These are phyloP conservation scores for Sphecodes monilicornis DNA, from an alignment of 2,888 invertebrate genomes.

Conservation along the genomic window DNA sequence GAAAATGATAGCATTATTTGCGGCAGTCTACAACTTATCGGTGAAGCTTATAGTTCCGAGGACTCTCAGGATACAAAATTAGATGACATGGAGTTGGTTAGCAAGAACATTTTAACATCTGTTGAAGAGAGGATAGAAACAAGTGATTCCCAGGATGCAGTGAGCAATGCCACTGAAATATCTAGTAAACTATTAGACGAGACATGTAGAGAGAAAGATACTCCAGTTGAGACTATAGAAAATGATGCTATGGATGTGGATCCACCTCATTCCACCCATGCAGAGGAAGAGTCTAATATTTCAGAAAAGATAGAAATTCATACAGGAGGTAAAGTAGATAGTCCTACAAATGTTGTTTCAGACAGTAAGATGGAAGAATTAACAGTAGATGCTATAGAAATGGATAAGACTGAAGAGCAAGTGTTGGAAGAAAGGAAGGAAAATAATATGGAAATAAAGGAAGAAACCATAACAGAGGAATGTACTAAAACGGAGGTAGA, in stretches of 20 bases:
- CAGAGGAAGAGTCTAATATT: constrained; percentile 2
- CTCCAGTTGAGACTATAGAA: not conserved
- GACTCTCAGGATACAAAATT: constrained; percentile 73
- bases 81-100: constrained; percentile 37
- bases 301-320: constrained; percentile 20
- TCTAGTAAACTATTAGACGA: constrained; percentile 2
- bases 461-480: constrained; percentile 2
- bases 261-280: not conserved
- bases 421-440: not conserved
- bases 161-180: not conserved
- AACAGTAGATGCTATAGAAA: not conserved
- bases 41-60: constrained; percentile 78
- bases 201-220: constrained; percentile 18
- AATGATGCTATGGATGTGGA: constrained; percentile 8
- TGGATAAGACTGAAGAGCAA: not conserved
- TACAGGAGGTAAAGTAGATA: constrained; percentile 12
- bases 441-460: not conserved
- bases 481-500: not conserved
- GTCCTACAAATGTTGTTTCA: not conserved
- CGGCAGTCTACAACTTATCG: constrained; percentile 76
- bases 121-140: constrained; percentile 11
- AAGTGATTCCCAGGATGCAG: not conserved
- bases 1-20: constrained; percentile 48
- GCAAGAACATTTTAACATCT: constrained; percentile 11
- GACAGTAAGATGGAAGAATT: not conserved